Base-by-base conservation (phyloP, 2,113 vertebrate species). In the Mustela nigripes region DNA sequence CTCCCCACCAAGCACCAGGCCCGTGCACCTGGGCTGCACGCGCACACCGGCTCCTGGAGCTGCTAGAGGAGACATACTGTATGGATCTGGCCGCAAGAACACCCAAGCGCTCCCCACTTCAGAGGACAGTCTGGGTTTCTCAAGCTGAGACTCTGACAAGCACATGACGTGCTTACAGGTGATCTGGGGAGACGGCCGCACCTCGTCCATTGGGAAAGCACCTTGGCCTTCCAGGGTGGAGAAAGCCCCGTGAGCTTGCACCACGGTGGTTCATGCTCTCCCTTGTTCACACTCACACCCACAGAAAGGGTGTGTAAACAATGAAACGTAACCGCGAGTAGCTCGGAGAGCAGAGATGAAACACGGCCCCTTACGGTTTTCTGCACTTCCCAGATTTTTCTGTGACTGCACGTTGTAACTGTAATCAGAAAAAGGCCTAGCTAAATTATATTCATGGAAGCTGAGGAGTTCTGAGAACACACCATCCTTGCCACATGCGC, bases 401-500 rank as follows among this genome's bases (percentile, higher is more conserved):
- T 1, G 15, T 21, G 39, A 42, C 62, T 21, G 74, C 19, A 21
- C 1, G 0, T 69, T 26, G 0, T 11, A 42, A 31, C 65, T 18
- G 11, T 26, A 39, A 33, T 28, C 65, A 42, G 42, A 21, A 87
- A 21, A n/a, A 26, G 19, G 1, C 19, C 4, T 3, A 33, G 4
- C 42, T 71, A 11, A 50, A 33, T 24, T 19, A 11, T 6, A 39
- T 33, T 16, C 39, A 7, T 1, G 1, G 12, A 21, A 56, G 56
- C 3, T 11, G 22, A 24, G 11, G 0, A 67, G 9, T 33, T 67
- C 33, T 16, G 36, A 67, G 76, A 58, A 71, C 74, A 15, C 9
- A 0, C 12, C 0, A 1, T 2, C 33, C 81, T 26, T 26, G n/a
- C 26, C 22, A 19, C 18, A 19, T 0, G 2, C 0, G 19, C 10